Conservation (phyloP, 2,797 vertebrate genomes). For the Gymnothorax reevesii region DNA sequence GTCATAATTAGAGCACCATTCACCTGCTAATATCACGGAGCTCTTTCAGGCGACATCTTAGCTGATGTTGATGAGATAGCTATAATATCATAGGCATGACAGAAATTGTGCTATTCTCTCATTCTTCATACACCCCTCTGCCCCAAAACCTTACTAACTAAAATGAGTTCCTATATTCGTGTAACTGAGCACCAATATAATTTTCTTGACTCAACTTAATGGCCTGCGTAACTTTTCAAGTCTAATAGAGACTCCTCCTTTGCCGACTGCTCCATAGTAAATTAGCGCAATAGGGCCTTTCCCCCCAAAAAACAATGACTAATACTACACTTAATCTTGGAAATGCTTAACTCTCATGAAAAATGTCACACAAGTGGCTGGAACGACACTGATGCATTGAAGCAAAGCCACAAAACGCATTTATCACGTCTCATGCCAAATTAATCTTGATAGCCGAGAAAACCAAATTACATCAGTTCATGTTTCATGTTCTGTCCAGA, state of each 20-base stretch:
- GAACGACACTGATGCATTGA: constrained; percentile 80
- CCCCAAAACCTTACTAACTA: constrained; percentile 14
- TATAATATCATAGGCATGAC: constrained; percentile 43
- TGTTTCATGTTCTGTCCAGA: constrained; percentile 63
- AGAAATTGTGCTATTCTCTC: constrained; percentile 68
- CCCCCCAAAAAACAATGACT: constrained; percentile 77
- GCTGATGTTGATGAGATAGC: constrained; percentile 58
- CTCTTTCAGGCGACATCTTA: constrained; percentile 40
- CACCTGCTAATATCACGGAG: constrained; percentile 21
- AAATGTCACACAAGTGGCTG: constrained; percentile 66
- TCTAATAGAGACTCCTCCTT: constrained; percentile 76
- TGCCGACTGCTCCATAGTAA: constrained; percentile 77
- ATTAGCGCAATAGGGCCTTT: constrained; percentile 76
- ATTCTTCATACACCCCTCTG: background rate
- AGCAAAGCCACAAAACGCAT: constrained; percentile 66
- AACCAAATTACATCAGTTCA: constrained; percentile 78
- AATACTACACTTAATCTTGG: constrained; percentile 79
- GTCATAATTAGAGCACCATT: constrained; percentile 29
- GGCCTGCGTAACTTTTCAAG: constrained; percentile 76
- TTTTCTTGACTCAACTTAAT: constrained; percentile 60
- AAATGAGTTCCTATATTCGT: constrained; percentile 67
- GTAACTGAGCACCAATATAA: constrained; percentile 70
- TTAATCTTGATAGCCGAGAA: constrained; percentile 78
- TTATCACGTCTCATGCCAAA: constrained; percentile 77
- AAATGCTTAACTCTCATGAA: constrained; percentile 76